A percentile compares a stretch with the other conserved stretches of the same genome.
Evolutionary conservation across 2,888 invertebrate species (phyloP).

Genomic region (Diaprepes abbreviatus): DNA sequence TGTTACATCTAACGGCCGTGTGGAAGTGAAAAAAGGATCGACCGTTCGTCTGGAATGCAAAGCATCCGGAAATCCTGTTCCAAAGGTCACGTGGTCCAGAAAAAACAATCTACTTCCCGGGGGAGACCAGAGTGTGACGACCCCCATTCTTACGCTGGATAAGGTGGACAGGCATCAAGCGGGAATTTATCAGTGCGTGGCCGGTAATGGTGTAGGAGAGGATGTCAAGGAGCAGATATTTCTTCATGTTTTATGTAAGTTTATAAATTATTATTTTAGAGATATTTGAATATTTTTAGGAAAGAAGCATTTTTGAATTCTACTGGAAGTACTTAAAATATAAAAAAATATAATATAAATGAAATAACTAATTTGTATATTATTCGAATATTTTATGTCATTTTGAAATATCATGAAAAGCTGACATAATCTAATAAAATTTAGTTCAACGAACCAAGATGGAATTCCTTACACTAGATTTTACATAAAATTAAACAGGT

Average conservation of each 20-base stretch:
- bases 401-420: too few relatives aligned
- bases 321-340: too few relatives aligned
- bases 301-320: too few relatives aligned
- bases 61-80: slow-evolving; percentile 70
- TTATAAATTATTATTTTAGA: too few relatives aligned
- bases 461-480: too few relatives aligned
- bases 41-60: slow-evolving; percentile 69
- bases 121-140: slow-evolving; percentile 75
- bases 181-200: slow-evolving; percentile 75
- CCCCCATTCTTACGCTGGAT: slow-evolving; percentile 73
- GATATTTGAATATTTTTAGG: too few relatives aligned
- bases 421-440: too few relatives aligned
- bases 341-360: too few relatives aligned
- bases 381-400: too few relatives aligned
- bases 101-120: slow-evolving; percentile 71
- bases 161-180: slow-evolving; percentile 76
- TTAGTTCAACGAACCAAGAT: too few relatives aligned
- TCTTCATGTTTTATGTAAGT: slow-evolving; percentile 77
- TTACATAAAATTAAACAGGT: too few relatives aligned
- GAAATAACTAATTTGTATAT: too few relatives aligned
- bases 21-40: slow-evolving; percentile 74
- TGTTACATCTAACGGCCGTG: slow-evolving; percentile 74
- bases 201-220: slow-evolving; percentile 75
- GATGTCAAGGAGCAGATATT: slow-evolving; percentile 74
- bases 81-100: slow-evolving; percentile 71